These are phyloP conservation scores for Gymnodraco acuticeps DNA, from an alignment of 2,797 vertebrate species.

Conservation along the genomic window DNA sequence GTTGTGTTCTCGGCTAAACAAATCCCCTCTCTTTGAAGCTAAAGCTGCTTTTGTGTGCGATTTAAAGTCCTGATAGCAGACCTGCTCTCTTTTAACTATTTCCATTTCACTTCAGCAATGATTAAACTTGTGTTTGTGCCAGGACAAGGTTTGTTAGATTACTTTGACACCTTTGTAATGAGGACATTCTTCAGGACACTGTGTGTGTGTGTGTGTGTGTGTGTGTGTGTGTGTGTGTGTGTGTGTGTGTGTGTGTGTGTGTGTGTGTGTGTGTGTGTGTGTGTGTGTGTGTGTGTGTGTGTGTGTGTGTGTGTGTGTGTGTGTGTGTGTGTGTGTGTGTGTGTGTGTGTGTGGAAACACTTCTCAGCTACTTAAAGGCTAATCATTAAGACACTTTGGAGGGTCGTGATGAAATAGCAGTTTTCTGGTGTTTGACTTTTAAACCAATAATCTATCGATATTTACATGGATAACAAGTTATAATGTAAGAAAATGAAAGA, in stretches of 20 bases:
- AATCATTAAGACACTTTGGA: conserved; percentile 51
- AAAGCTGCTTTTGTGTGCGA: conserved; percentile 19
- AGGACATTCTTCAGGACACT: conserved; percentile 33
- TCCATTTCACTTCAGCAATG: conserved; percentile 62
- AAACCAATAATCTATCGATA: too few species aligned
- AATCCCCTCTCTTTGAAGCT: conserved; percentile 37
- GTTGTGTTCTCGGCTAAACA: conserved; percentile 15
- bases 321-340: conserved; percentile 34
- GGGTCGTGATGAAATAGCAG: conserved; percentile 32
- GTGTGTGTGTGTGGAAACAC: conserved; percentile 21
- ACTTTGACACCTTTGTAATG: conserved; percentile 39
- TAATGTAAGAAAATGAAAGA: too few species aligned
- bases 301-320: too few species aligned
- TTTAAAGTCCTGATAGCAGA: conserved; percentile 11
- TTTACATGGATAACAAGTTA: too few species aligned
- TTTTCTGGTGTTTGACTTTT: not conserved
- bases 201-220: too few species aligned
- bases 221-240: too few species aligned
- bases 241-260: too few species aligned
- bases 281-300: too few species aligned
- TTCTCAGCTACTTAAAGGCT: conserved; percentile 48
- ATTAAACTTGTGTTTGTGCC: conserved; percentile 63
- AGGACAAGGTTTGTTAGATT: conserved; percentile 27
- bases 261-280: too few species aligned
- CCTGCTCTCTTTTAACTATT: conserved; percentile 43